phyloP scores from a whole-genome alignment of 1,140 invertebrate genomes.

The Melipona quadrifasciata region DNA sequence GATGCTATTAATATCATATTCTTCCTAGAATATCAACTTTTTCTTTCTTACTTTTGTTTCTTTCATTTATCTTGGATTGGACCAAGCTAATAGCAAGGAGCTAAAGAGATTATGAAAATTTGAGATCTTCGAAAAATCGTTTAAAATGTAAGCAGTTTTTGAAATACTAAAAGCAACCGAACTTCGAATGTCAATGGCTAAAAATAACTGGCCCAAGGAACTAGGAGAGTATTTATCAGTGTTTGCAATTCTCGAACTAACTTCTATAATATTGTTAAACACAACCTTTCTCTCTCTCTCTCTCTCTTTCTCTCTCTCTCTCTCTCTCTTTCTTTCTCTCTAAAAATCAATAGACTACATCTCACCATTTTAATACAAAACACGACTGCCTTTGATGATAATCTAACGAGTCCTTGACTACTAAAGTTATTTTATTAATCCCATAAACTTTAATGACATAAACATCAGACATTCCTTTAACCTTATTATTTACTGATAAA shows the following conservation, averaged over 20 bases:
- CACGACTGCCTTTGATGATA: slow-evolving; percentile 19
- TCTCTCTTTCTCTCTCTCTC: not conserved
- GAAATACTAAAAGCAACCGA: slow-evolving; percentile 55
- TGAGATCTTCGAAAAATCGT: slow-evolving; percentile 54
- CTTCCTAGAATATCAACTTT: slow-evolving; percentile 65
- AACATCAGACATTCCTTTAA: slow-evolving; percentile 22
- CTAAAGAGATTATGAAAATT: slow-evolving; percentile 58
- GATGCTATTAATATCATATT: slow-evolving; percentile 68
- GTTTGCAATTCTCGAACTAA: slow-evolving; percentile 53
- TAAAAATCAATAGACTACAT: slow-evolving; percentile 62
- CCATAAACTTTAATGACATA: not conserved
- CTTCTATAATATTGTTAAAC: slow-evolving; percentile 45
- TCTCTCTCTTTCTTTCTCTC: too few species aligned
- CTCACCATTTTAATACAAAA: slow-evolving; percentile 46
- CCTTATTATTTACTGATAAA: slow-evolving; percentile 42
- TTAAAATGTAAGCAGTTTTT: slow-evolving; percentile 51
- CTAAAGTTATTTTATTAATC: slow-evolving; percentile 37
- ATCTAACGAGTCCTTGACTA: slow-evolving; percentile 27
- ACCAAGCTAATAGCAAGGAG: slow-evolving; percentile 57
- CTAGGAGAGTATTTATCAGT: slow-evolving; percentile 70
- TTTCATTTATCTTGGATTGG: slow-evolving; percentile 21
- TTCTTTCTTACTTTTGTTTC: slow-evolving; percentile 37
- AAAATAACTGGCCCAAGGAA: slow-evolving; percentile 60
- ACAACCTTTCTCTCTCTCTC: not conserved
- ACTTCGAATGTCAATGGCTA: slow-evolving; percentile 64